Percentiles rank a stretch among this genome's conserved stretches.
Evolutionary conservation across 2,888 invertebrate species (phyloP).

Genomic region (Lymantria dispar): DNA sequence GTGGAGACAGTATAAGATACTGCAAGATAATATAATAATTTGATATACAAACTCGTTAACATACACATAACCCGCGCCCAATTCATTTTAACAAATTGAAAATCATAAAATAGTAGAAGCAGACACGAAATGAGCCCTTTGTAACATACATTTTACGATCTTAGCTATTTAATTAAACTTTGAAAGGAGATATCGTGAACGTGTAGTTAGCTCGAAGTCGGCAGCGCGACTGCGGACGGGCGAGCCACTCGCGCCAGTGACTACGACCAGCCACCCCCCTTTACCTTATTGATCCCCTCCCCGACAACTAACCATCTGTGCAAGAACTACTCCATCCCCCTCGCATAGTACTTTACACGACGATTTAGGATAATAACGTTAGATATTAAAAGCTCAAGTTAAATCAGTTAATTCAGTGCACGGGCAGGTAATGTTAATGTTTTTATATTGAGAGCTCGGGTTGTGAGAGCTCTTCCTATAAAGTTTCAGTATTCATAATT

Average conservation of each 20-base stretch:
- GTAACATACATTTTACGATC: conserved; percentile 5
- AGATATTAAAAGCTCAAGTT: conserved; percentile 19
- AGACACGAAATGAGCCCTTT: conserved; percentile 2
- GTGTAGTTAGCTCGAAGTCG: conserved; percentile 2
- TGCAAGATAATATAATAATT: too few relatives aligned
- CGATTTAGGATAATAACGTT: conserved; percentile 19
- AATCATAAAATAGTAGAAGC: conserved; percentile 3
- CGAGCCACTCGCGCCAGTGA: conserved; percentile 7
- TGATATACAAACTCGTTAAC: not conserved
- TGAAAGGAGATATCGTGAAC: not conserved
- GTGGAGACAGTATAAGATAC: too few relatives aligned
- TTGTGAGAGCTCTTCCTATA: too few relatives aligned
- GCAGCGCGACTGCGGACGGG: conserved; percentile 13
- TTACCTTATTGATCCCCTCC: conserved; percentile 50
- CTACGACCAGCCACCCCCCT: conserved; percentile 11
- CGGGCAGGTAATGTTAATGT: conserved; percentile 29
- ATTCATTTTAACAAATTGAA: conserved; percentile 7
- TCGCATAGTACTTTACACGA: conserved; percentile 5
- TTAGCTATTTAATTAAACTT: conserved; percentile 10
- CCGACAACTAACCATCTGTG: conserved; percentile 31
- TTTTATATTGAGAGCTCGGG: conserved; percentile 32
- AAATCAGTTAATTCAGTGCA: conserved; percentile 17
- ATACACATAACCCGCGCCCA: not conserved
- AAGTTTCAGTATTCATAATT: too few relatives aligned
- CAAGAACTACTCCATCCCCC: conserved; percentile 29